phyloP scores from a whole-genome alignment of 2,113 vertebrate genomes.

The Lota lota region DNA sequence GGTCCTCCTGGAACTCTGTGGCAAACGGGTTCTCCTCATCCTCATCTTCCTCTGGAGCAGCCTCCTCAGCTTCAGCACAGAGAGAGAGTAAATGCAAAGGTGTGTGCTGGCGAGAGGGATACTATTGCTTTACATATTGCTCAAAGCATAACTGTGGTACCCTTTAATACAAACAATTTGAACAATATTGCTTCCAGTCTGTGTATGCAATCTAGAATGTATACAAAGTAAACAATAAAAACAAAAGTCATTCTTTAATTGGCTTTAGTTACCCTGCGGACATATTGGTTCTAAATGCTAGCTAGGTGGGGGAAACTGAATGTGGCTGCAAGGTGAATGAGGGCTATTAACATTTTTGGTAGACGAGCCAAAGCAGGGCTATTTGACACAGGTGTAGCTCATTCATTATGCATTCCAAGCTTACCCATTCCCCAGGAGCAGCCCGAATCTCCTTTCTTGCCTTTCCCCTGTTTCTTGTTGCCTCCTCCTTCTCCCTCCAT shows the following conservation, averaged over 20 bases:
- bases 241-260: too few species aligned
- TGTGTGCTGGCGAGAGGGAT: not conserved
- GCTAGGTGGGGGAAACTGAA: too few species aligned
- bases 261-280: too few species aligned
- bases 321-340: too few species aligned
- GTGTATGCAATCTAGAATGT: too few species aligned
- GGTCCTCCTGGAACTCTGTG: conserved; percentile 90
- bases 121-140: not conserved
- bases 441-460: conserved; percentile 76
- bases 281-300: too few species aligned
- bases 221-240: too few species aligned
- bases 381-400: not conserved
- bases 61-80: conserved; percentile 80
- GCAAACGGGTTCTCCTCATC: conserved; percentile 97
- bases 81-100: not conserved
- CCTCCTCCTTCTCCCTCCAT: conserved; percentile 28
- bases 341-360: too few species aligned
- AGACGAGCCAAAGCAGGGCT: too few species aligned
- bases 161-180: too few species aligned
- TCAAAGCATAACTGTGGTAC: too few species aligned
- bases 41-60: conserved; percentile 83
- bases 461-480: conserved; percentile 31
- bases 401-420: conserved; percentile 12
- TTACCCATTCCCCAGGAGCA: conserved; percentile 97
- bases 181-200: too few species aligned